Base-by-base conservation (phyloP, 2,113 vertebrate species). In the Corvus hawaiiensis region DNA sequence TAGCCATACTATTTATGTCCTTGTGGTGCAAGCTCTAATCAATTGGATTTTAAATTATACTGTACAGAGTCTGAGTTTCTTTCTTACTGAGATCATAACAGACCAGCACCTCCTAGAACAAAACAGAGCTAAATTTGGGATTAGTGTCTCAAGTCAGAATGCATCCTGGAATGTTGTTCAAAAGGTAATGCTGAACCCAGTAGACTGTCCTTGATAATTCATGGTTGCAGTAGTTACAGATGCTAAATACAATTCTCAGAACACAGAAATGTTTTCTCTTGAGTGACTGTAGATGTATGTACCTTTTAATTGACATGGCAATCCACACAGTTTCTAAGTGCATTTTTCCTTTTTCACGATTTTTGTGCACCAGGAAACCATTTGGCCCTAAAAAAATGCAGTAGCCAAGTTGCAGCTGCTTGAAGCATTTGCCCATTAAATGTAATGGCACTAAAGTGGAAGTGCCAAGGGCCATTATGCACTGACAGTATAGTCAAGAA, bases 341-440 rank as follows among this genome's bases (percentile, higher is more conserved):
- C 1, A 2, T 83, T 88, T 84, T 61, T 35, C 10, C 8, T 61
- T 92, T 89, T 73, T 48, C 43, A 23, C 2, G 0, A 44, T 68
- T 89, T 93, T 75, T 80, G 33, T 83, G 22, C 46, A 69, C 18
- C 13, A 77, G 44, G 19, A 93, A 89, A 78, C 9, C 15, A 58
- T 84, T 94, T 87, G 59, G 74, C 46, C 48, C 35, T 64, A 81
- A 78, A 78, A 91, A 94, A 64, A 62, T 88, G 54, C 28, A 51
- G 59, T 35, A 84, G 46, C 51, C 78, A 93, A 56, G 39, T 30
- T 77, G 44, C 55, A 89, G 78, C 37, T 82, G 71, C 74, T 94
- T 94, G 79, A 87, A 95, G 66, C 51, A 83, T 92, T 90, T 93
- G 74, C 35, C 59, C 55, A n/a, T 92, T 89, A 94, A 90, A 82